phyloP scores from a whole-genome alignment of 2,113 vertebrate genomes.

The Prolemur simus region DNA sequence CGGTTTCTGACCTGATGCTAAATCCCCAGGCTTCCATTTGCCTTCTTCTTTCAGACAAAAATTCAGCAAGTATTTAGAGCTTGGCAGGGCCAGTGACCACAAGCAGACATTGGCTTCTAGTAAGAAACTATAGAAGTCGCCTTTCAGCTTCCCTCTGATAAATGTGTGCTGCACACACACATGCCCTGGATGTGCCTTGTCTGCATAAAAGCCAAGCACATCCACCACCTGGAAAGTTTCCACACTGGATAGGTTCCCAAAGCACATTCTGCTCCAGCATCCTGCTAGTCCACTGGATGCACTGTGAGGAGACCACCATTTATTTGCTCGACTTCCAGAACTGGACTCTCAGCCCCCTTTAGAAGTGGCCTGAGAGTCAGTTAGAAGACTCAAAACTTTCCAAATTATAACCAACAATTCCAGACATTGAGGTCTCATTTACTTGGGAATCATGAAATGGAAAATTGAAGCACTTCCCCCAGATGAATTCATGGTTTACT shows the following conservation, averaged over 20 bases:
- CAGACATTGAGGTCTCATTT: neutral
- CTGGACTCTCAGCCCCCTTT: neutral
- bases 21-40: neutral
- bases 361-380: constrained; percentile 1
- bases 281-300: neutral
- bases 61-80: constrained; percentile 52
- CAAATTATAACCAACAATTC: neutral
- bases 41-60: constrained; percentile 45
- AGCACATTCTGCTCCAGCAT: neutral
- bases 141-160: constrained; percentile 18
- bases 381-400: neutral
- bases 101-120: constrained; percentile 60
- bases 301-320: neutral
- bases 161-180: neutral
- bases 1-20: neutral
- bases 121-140: constrained; percentile 52
- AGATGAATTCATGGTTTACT: neutral
- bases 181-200: neutral
- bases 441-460: neutral
- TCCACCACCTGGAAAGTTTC: constrained; percentile 38
- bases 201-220: neutral
- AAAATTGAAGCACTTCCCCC: neutral
- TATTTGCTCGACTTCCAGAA: neutral
- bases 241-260: neutral
- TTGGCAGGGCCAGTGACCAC: constrained; percentile 54